Conservation (phyloP, 1,140 invertebrate genomes). For the Tenebrio molitor region DNA sequence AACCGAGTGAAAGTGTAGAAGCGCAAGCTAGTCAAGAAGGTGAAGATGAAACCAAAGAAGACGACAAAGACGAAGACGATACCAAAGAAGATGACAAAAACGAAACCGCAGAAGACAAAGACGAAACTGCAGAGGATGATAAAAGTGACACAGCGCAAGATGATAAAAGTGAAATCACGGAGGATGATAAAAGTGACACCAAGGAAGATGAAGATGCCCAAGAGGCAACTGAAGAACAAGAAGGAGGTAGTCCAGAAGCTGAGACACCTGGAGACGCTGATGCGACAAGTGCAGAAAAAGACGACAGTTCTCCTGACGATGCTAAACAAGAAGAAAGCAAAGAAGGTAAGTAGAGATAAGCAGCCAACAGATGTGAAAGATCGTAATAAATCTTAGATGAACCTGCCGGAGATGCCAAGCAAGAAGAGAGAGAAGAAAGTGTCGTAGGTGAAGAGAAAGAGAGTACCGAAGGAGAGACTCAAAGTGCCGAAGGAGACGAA, state of each 20-base stretch:
- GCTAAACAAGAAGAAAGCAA: conserved; percentile 45
- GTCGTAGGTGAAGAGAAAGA: conserved; percentile 56
- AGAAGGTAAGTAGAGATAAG: conserved; percentile 40
- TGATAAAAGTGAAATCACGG: conserved; percentile 54
- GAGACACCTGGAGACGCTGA: conserved; percentile 23
- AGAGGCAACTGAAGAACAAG: conserved; percentile 44
- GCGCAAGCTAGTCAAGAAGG: conserved; percentile 42
- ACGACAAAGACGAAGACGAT: conserved; percentile 43
- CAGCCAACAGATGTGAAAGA: neutral
- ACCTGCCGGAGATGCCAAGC: conserved; percentile 3
- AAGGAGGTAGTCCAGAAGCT: conserved; percentile 30
- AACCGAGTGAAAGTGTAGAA: conserved; percentile 24
- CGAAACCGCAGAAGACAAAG: conserved; percentile 53
- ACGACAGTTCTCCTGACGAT: conserved; percentile 13
- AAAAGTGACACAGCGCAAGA: conserved; percentile 54
- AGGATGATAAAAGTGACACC: conserved; percentile 54
- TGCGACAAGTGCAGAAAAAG: conserved; percentile 42
- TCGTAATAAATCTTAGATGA: neutral
- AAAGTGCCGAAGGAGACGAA: conserved; percentile 56
- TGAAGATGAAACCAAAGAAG: conserved; percentile 37
- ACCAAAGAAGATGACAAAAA: conserved; percentile 49
- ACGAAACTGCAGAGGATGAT: conserved; percentile 52
- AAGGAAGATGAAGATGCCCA: conserved; percentile 52
- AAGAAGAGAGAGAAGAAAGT: conserved; percentile 61
- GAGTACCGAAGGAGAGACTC: conserved; percentile 55